Conservation (phyloP, 92 coral and sea anemone species). For the Blastomussa wellsi region DNA sequence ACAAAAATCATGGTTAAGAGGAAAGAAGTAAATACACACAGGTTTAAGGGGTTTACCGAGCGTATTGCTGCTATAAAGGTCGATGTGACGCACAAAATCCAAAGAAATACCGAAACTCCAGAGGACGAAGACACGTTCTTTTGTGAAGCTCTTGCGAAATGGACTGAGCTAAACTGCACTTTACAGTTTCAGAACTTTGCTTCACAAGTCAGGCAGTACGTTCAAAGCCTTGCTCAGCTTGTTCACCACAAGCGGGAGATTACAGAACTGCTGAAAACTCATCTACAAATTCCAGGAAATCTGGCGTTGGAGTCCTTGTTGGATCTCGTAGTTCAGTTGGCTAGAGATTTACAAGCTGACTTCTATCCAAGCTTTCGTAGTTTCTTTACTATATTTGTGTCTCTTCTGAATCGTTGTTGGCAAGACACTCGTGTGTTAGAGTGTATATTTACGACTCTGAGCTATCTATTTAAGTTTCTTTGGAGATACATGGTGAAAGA, state of each 20-base stretch:
- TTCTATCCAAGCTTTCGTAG: conserved; percentile 79
- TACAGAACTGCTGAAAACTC: conserved; percentile 61
- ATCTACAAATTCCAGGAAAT: conserved; percentile 59
- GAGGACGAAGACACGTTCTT: conserved; percentile 94
- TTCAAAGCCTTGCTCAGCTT: conserved; percentile 85
- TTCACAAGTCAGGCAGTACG: conserved; percentile 60
- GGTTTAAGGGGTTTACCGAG: conserved; percentile 90
- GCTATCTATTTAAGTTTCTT: conserved; percentile 85
- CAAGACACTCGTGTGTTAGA: conserved; percentile 80
- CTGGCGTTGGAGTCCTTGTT: conserved; percentile 79
- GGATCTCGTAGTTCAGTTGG: conserved; percentile 83
- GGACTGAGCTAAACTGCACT: conserved; percentile 93
- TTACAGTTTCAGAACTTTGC: conserved; percentile 81
- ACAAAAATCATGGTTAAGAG: conserved; percentile 61
- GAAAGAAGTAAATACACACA: conserved; percentile 76
- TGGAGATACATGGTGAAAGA: conserved; percentile 90
- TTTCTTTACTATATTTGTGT: conserved; percentile 69
- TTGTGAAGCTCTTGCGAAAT: conserved; percentile 77
- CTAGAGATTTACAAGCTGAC: conserved; percentile 85
- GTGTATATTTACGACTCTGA: conserved; percentile 76
- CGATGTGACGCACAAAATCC: conserved; percentile 86
- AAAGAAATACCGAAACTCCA: conserved; percentile 73
- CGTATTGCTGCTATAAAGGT: conserved; percentile 85
- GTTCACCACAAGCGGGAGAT: conserved; percentile 79
- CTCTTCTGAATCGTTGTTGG: conserved; percentile 60